Percentiles rank a stretch among this genome's conserved stretches.
phyloP scores from a whole-genome alignment of 1,140 invertebrate species.

The Drosophila mojavensis region DNA sequence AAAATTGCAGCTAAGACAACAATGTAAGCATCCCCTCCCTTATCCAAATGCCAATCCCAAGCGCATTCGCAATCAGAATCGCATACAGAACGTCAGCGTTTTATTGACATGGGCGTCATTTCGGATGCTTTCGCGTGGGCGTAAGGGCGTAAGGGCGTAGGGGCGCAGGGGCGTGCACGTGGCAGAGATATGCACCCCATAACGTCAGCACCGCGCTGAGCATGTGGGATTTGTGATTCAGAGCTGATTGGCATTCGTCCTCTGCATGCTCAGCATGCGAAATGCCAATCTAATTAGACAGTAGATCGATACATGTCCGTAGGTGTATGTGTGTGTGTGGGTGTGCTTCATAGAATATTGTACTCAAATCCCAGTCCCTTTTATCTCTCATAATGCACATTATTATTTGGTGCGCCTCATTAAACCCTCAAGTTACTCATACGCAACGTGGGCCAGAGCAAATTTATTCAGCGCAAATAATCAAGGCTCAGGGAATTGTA shows the following conservation, averaged over 20 bases:
- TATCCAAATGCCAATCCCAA: neutral
- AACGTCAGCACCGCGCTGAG: neutral
- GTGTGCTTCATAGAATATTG: neutral
- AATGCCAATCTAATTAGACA: conserved; percentile 15
- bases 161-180: neutral
- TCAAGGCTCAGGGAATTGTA: conserved; percentile 29
- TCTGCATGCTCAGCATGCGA: neutral
- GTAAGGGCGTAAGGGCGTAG: no score
- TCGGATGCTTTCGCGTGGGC: neutral
- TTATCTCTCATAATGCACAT: no score
- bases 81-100: conserved; percentile 8
- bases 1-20: conserved; percentile 4
- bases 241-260: neutral
- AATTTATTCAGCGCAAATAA: conserved; percentile 23
- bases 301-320: neutral
- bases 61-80: neutral
- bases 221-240: conserved; percentile 2
- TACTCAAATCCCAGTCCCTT: no score
- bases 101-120: neutral
- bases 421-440: conserved; percentile 21
- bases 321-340: neutral
- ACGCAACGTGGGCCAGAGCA: conserved; percentile 21
- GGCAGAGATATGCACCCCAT: neutral
- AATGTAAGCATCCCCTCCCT: neutral
- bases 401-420: conserved; percentile 16